phyloP scores from a whole-genome alignment of 2,113 vertebrate genomes.

The Syngnathoides biaculeatus region DNA sequence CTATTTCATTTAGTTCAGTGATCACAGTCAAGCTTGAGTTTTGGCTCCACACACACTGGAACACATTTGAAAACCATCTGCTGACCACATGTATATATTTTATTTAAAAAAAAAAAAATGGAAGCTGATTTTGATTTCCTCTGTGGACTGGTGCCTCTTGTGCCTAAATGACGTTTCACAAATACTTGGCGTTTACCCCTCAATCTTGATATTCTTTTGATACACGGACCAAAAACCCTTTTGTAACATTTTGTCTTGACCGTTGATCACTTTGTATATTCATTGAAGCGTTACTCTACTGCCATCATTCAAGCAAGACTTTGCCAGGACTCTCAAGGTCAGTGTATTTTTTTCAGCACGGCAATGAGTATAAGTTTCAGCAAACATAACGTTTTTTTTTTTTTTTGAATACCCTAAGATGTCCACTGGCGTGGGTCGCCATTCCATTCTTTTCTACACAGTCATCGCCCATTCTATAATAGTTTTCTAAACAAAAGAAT shows the following conservation, averaged over 20 bases:
- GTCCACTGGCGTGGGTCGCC: not conserved
- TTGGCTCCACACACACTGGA: constrained; percentile 19
- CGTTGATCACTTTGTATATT: not conserved
- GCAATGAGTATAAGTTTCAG: not conserved
- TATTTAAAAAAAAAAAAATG: too few relatives aligned
- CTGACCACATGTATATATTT: constrained; percentile 20
- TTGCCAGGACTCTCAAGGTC: not conserved
- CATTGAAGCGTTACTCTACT: not conserved
- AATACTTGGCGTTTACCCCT: constrained; percentile 5
- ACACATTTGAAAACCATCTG: constrained; percentile 34
- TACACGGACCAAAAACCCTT: not conserved
- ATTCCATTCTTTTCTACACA: not conserved
- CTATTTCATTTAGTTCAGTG: constrained; percentile 6
- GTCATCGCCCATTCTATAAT: not conserved
- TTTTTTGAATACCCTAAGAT: not conserved
- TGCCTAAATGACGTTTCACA: constrained; percentile 47
- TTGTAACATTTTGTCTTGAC: not conserved
- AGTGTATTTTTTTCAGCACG: not conserved
- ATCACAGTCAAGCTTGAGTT: constrained; percentile 29
- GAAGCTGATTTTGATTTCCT: not conserved
- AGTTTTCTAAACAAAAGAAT: not conserved
- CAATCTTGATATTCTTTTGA: not conserved
- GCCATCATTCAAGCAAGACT: not conserved
- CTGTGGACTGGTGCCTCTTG: constrained; percentile 27
- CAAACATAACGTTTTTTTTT: not conserved